Conservation (phyloP, 2,888 invertebrate species). For the Acleris laterana region DNA sequence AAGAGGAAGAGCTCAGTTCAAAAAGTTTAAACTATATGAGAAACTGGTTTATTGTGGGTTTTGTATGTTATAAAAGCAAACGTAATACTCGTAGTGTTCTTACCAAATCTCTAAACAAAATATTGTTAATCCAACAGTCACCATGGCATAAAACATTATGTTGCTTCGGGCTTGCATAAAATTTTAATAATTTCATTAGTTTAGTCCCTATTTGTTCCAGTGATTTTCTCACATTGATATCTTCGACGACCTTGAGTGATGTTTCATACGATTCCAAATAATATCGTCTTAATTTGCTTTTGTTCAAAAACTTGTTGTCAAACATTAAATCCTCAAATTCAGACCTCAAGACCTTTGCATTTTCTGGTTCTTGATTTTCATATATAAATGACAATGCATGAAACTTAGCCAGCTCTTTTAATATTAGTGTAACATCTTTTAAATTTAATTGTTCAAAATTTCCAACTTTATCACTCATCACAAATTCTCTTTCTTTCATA, state of each 20-base stretch:
- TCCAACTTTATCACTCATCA: slow-evolving; percentile 53
- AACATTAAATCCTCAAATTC: slow-evolving; percentile 66
- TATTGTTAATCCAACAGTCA: slow-evolving; percentile 73
- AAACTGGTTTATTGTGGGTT: too few species aligned
- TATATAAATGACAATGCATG: slow-evolving; percentile 67
- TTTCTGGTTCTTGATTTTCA: slow-evolving; percentile 49
- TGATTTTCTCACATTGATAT: slow-evolving; percentile 55
- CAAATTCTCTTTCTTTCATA: slow-evolving; percentile 59
- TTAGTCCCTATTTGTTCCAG: slow-evolving; percentile 52
- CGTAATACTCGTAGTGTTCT: slow-evolving; percentile 32
- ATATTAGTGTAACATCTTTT: slow-evolving; percentile 52
- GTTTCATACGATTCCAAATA: slow-evolving; percentile 66
- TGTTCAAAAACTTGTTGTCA: slow-evolving; percentile 63
- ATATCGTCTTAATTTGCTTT: slow-evolving; percentile 65
- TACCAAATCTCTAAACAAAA: slow-evolving; percentile 63
- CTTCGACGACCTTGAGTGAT: slow-evolving; percentile 57
- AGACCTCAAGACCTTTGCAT: slow-evolving; percentile 48
- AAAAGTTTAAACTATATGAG: too few species aligned
- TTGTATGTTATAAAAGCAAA: neutral
- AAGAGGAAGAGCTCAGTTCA: too few species aligned
- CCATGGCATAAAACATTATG: slow-evolving; percentile 72
- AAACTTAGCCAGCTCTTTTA: slow-evolving; percentile 69
- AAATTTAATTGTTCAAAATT: slow-evolving; percentile 57
- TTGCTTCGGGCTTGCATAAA: slow-evolving; percentile 55
- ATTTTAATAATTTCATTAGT: slow-evolving; percentile 59